phyloP scores from a whole-genome alignment of 1,140 invertebrate species.

The Temnothorax nylanderi region DNA sequence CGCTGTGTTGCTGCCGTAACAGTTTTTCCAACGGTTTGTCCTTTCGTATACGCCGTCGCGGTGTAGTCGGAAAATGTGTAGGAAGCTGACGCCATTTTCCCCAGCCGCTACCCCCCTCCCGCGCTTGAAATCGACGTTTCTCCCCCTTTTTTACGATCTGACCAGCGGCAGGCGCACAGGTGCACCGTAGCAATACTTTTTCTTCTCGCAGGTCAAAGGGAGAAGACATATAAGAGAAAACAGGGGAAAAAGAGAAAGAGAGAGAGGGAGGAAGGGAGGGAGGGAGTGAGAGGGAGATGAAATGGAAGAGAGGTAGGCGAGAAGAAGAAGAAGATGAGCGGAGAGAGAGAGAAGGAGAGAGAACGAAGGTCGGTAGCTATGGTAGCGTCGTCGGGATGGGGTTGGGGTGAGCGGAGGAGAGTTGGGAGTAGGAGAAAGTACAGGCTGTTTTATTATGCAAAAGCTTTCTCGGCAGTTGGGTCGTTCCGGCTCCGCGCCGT shows the following conservation, averaged over 20 bases:
- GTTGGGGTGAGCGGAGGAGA: conserved; percentile 63
- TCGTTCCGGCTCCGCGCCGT: conserved; percentile 81
- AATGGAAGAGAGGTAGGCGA: not conserved
- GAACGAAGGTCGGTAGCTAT: conserved; percentile 59
- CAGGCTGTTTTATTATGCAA: conserved; percentile 86
- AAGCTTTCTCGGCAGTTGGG: conserved; percentile 85
- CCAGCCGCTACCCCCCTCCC: conserved; percentile 45
- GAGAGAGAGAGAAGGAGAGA: conserved; percentile 6
- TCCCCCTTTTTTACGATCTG: conserved; percentile 62
- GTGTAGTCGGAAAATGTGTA: conserved; percentile 14
- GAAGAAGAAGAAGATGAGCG: conserved; percentile 7
- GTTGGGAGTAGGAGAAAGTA: conserved; percentile 72
- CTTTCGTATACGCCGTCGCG: conserved; percentile 8
- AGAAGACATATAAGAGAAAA: conserved; percentile 35
- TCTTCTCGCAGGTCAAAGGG: conserved; percentile 34
- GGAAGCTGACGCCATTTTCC: conserved; percentile 70
- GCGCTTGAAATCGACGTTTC: conserved; percentile 64
- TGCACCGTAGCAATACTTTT: conserved; percentile 70
- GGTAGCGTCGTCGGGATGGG: conserved; percentile 57
- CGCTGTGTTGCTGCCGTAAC: conserved; percentile 1
- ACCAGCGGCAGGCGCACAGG: conserved; percentile 63
- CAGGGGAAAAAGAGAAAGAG: conserved; percentile 19
- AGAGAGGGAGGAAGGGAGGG: not conserved
- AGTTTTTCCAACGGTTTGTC: conserved; percentile 48
- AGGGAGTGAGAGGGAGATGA: conserved; percentile 27